Evolutionary conservation across 1,140 invertebrate species (phyloP), one percentile per base, ranked within the genome.

Genomic region (Muscidifurax raptorellus): DNA sequence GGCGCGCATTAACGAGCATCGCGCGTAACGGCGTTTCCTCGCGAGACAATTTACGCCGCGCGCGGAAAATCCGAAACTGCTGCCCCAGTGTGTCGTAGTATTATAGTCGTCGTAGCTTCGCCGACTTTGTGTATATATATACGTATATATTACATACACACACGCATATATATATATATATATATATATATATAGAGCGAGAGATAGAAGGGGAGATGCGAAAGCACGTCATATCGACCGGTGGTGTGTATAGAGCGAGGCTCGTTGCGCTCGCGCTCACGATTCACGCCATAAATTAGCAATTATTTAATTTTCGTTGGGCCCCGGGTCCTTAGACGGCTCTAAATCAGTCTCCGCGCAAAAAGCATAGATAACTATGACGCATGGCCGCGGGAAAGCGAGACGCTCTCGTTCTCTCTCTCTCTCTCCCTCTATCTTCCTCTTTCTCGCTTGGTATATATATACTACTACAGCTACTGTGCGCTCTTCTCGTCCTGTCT

Each of bases 341-440:
- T 93, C 92, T 93, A 93, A 93, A 93, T 93, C 92, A 93, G 92
- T 93, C 91, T 93, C 90, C 91, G 89, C 87, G 91, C 92, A 93
- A 93, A 93, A 93, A 93, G 92, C 92, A 93, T 92, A 93, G 92
- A 93, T 93, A 93, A 93, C 92, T 93, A 93, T 93, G 92, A 93
- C 91, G 90, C 91, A 93, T 93, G 89, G 92, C 92, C 87, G 87
- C 88, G 88, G 90, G 88, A 90, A 91, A 91, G 91, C 91, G 91
- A 92, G 87, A 87, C 84, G 86, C 82, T 71, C 74, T 84, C 64
- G 74, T 44, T 74, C 72, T 81, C 78, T 32, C 78, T 75, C 32
- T 80, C 64, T 75, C 81, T 78, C 71, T 36, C 22, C 44, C 80
- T 64, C 27, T 1, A 72, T 75, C 66, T 66, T 59, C 36, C 27